A percentile compares a stretch with the other conserved stretches of the same genome.
phyloP scores from a whole-genome alignment of 2,113 vertebrate genomes.

The Puntigrus tetrazona region DNA sequence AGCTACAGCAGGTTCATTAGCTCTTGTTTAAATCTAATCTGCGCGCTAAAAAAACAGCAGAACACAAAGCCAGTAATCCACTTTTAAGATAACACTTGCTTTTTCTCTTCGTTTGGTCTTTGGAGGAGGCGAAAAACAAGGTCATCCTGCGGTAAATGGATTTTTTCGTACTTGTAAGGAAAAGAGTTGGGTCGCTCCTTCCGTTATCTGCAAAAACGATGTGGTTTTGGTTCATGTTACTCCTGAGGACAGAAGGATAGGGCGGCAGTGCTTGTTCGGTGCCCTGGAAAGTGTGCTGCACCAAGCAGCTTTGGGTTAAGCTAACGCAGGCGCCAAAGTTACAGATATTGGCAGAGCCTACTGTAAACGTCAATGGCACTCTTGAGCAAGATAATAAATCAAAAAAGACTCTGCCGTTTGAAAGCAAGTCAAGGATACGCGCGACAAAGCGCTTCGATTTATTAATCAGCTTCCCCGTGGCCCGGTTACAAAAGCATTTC shows the following conservation, averaged over 20 bases:
- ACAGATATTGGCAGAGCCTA: conserved; percentile 49
- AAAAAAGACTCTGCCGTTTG: conserved; percentile 41
- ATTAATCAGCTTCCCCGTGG: background rate
- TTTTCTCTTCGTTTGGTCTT: background rate
- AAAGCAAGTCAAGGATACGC: conserved; percentile 23
- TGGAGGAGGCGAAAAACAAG: background rate
- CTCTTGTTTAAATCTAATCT: background rate
- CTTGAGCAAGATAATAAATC: conserved; percentile 46
- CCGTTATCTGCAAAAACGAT: conserved; percentile 1
- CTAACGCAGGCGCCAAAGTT: conserved; percentile 7
- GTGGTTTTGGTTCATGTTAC: background rate
- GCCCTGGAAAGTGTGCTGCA: conserved; percentile 18
- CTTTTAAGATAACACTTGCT: background rate
- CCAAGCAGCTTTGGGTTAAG: conserved; percentile 31
- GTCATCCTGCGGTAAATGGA: background rate
- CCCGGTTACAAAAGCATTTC: background rate
- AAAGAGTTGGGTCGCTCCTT: background rate
- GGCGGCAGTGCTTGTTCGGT: background rate
- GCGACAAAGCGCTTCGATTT: background rate
- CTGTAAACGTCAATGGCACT: conserved; percentile 50
- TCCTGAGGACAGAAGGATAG: background rate
- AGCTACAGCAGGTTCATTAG: background rate
- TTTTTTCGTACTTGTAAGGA: background rate
- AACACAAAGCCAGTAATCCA: conserved; percentile 4
- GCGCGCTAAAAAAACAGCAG: background rate